Evolutionary conservation across 1,140 invertebrate genomes (phyloP), one percentile per base, ranked within the genome.

Genomic region (Xylocopa sonorina): DNA sequence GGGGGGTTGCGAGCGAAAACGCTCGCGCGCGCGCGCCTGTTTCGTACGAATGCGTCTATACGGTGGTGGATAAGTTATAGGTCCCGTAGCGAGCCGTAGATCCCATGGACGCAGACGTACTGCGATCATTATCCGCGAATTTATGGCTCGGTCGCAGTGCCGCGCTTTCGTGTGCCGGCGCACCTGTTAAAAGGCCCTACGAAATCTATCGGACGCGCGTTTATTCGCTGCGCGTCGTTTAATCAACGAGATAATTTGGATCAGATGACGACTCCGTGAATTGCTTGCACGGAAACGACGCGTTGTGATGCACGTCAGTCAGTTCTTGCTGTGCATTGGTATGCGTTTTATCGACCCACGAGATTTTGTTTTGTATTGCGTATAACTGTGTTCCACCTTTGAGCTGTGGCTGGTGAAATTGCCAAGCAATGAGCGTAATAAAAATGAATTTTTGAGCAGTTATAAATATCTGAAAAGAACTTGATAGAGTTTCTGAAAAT

Each of bases 71-170:
- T 91, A 92, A 92, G 87, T 91, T 92, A 92, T 91, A 85, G 87
- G 85, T 91, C 91, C 91, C 91, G 89, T 88, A 91, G 91, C 89
- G 88, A 82, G 76, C 86, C 85, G 89, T 91, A 92, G 91, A 92
- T 91, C 88, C 88, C 86, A 89, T 85, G 82, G 90, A 92, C 91
- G 84, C 89, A 91, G 91, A 92, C 91, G 91, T 91, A 91, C 90
- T 89, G 89, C 89, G 90, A 92, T 92, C 91, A 91, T 92, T 92
- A 92, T 92, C 91, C 88, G 85, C 81, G 88, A 89, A 92, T 92
- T 92, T 92, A 92, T 92, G 88, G 89, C 29, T 48, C 76, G 69
- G 77, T 76, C 81, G 60, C 76, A 60, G 32, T 58, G 66, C 43
- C 46, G 46, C 51, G 68, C 50, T 76, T 76, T 84, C 78, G 66